Percentiles rank a stretch among this genome's conserved stretches.
Evolutionary conservation across 35 echinoderm and acorn worm genomes (phyloP).

Genomic region (Patiria miniata): DNA sequence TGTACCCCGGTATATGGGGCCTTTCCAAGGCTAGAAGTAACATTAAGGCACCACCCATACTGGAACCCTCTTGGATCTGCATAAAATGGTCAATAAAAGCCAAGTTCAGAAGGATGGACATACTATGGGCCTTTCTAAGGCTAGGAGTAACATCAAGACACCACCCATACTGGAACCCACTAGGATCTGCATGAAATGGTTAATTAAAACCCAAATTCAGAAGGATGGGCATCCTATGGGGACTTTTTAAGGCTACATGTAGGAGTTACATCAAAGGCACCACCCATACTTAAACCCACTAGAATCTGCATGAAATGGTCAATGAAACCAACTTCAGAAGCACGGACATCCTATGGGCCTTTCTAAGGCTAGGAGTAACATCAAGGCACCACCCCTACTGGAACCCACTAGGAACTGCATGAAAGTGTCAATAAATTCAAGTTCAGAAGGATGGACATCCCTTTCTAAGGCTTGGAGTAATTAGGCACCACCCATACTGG

Average conservation of each 20-base stretch:
- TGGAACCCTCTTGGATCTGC: slow-evolving; percentile 70
- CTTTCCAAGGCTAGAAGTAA: slow-evolving; percentile 57
- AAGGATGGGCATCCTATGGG: background rate
- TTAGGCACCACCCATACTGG: slow-evolving; percentile 75
- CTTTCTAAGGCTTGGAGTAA: slow-evolving; percentile 55
- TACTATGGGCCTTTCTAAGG: slow-evolving; percentile 67
- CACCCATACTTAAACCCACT: slow-evolving; percentile 81
- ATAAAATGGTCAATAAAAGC: no score
- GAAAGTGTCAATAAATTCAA: no score
- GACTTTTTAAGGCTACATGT: slow-evolving; percentile 63
- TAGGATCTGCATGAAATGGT: slow-evolving; percentile 44
- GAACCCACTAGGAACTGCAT: slow-evolving; percentile 73
- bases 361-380: slow-evolving; percentile 61
- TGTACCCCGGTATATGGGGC: no score
- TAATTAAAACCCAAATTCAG: no score
- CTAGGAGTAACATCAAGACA: slow-evolving; percentile 66
- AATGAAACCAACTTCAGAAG: no score
- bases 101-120: no score
- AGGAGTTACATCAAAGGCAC: slow-evolving; percentile 61
- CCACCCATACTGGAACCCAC: slow-evolving; percentile 87
- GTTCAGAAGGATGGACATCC: no score
- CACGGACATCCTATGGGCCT: slow-evolving; percentile 17
- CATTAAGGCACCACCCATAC: slow-evolving; percentile 80
- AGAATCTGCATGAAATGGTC: slow-evolving; percentile 72
- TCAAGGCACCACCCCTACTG: slow-evolving; percentile 76